Base-by-base conservation (phyloP, 2,888 invertebrate genomes). In the Aricia artaxerxes region DNA sequence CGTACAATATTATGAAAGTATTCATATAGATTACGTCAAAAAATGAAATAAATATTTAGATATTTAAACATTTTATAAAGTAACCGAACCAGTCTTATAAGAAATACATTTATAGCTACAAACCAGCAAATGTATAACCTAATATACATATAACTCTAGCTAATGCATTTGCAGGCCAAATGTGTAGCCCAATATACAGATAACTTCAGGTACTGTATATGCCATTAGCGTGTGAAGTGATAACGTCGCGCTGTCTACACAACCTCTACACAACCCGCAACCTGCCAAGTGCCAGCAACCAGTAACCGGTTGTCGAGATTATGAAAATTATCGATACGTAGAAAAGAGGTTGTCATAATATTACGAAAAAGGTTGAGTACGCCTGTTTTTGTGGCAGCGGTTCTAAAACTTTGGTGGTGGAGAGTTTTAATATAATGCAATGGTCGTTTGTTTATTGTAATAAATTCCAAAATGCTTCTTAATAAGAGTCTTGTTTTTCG, bases 251-350 rank as follows among this genome's bases (percentile, higher is more conserved):
- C 75, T 24, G 49, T 75, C 44, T 44, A 11, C 44, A 9, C 24
- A 49, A 49, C 44, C 40, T 72, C 35, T 6, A n/a, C n/a, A 49
- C 49, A 24, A 49, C 75, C 11, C 31, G 75, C 24, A 31, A 13
- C 38, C 75, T 49, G 75, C 75, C 40, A 38, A 24, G 24, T 24
- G 24, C 24, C 24, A 24, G 24, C 24, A 24, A 24, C 73, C 11
- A 16, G 75, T 49, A 49, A 75, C 49, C 75, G 75, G 75, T 75
- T 49, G 49, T 44, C n/a, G 31, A 44, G 75, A 49, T 75, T 75
- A 75, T 49, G 75, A 75, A 75, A 49, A 49, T 75, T 75, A 75
- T 75, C 49, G 49, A 24, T 49, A 31, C 49, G 24, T 24, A 49
- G 24, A 49, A 31, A 75, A 49, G 31, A 49, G n/a, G 31, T 49